These are phyloP conservation scores for Myrmecophaga tridactyla DNA, from an alignment of 2,113 vertebrate genomes.

Conservation along the genomic window DNA sequence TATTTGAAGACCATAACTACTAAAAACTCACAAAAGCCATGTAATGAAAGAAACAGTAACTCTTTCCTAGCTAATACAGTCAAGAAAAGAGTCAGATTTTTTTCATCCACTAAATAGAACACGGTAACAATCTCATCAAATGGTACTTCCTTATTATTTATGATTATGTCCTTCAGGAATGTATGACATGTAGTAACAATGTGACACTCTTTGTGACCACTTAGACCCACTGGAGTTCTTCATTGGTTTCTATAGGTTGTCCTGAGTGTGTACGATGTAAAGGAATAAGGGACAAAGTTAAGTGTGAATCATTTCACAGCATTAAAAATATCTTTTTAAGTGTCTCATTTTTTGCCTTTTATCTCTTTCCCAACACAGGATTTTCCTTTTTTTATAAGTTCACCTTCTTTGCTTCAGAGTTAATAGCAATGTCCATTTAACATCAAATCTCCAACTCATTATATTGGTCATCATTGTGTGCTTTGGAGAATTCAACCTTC, in stretches of 20 bases:
- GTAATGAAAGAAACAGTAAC: background rate
- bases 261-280: background rate
- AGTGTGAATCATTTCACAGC: slow-evolving; percentile 12
- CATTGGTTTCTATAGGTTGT: background rate
- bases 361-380: slow-evolving; percentile 9
- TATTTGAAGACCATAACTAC: background rate
- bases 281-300: background rate
- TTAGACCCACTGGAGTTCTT: background rate
- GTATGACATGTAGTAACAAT: background rate
- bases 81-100: background rate
- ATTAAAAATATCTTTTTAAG: background rate
- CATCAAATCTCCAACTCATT: slow-evolving; percentile 33
- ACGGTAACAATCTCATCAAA: background rate
- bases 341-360: background rate
- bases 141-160: background rate
- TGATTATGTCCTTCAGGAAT: background rate
- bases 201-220: background rate
- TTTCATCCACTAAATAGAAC: background rate
- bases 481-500: slow-evolving; percentile 35
- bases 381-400: slow-evolving; percentile 42
- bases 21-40: background rate
- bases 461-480: background rate
- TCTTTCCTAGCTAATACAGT: background rate
- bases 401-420: slow-evolving; percentile 18
- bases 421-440: slow-evolving; percentile 51